A percentile compares a stretch with the other conserved stretches of the same genome.
Evolutionary conservation across 2,797 vertebrate species (phyloP).

Genomic region (Pygocentrus nattereri): DNA sequence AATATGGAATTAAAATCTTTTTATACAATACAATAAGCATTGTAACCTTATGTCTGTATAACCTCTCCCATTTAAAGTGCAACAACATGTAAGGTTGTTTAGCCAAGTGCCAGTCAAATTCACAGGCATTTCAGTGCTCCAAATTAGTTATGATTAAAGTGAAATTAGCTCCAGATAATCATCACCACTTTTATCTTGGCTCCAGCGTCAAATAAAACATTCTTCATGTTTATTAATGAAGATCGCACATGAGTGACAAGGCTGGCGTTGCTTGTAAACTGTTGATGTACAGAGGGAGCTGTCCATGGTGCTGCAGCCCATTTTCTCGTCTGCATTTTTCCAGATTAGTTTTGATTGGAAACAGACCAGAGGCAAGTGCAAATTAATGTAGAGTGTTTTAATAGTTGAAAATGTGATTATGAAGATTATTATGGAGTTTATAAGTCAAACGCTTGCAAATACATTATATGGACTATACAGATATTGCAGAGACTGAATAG

Average conservation of each 20-base stretch:
- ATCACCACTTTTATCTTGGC: constrained; percentile 6
- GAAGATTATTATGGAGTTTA: background rate
- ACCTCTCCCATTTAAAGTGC: background rate
- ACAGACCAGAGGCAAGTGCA: background rate
- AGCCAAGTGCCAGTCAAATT: constrained; percentile 31
- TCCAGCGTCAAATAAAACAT: background rate
- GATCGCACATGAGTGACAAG: background rate
- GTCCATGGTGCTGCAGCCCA: constrained; percentile 18
- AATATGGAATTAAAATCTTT: background rate
- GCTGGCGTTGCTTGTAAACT: background rate
- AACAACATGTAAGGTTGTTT: constrained; percentile 33
- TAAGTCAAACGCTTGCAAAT: too few species aligned
- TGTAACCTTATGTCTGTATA: background rate
- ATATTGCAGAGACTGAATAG: background rate
- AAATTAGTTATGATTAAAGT: constrained; percentile 22
- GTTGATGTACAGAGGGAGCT: background rate
- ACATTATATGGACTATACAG: too few species aligned
- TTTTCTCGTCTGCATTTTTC: too few species aligned
- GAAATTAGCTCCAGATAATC: constrained; percentile 19
- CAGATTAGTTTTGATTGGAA: constrained; percentile 14
- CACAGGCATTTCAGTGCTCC: background rate
- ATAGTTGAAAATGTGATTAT: constrained; percentile 53
- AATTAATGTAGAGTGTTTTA: constrained; percentile 12
- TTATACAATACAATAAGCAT: background rate
- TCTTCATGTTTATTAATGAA: constrained; percentile 35